These are phyloP conservation scores for Linepithema humile DNA, from an alignment of 1,140 invertebrate species.

Conservation along the genomic window DNA sequence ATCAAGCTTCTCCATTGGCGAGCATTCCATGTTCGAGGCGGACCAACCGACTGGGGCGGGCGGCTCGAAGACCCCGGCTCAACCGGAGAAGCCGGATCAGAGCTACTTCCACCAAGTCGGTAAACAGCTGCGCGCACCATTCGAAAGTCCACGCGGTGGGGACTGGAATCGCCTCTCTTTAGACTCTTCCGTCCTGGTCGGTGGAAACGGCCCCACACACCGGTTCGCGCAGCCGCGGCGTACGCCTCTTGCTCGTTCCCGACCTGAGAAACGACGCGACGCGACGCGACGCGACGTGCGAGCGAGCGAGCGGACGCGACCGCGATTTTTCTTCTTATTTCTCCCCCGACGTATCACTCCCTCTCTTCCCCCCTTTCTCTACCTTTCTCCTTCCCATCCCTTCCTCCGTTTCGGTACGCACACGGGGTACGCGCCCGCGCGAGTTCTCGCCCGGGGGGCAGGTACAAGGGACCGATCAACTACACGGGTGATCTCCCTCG, in stretches of 20 bases:
- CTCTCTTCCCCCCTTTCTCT: not conserved
- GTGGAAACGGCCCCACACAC: slow-evolving; percentile 75
- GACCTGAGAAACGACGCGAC: slow-evolving; percentile 42
- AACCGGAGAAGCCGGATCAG: slow-evolving; percentile 47
- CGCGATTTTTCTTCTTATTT: slow-evolving; percentile 48
- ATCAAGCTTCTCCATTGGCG: slow-evolving; percentile 58
- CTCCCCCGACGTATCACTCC: not conserved
- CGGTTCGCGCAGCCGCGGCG: slow-evolving; percentile 82
- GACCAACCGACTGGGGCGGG: slow-evolving; percentile 59
- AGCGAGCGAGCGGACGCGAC: slow-evolving; percentile 13
- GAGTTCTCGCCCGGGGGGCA: slow-evolving; percentile 6
- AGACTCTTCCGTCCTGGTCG: slow-evolving; percentile 60
- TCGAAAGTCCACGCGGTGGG: slow-evolving; percentile 52
- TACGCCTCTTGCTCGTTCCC: slow-evolving; percentile 73
- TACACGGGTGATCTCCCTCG: not conserved
- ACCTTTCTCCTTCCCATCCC: not conserved
- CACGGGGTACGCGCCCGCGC: slow-evolving; percentile 2
- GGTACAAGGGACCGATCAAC: not conserved
- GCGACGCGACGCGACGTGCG: too few relatives aligned
- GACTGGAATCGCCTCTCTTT: slow-evolving; percentile 58
- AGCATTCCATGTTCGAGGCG: slow-evolving; percentile 60
- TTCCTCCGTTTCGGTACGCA: not conserved
- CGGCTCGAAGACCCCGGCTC: slow-evolving; percentile 53
- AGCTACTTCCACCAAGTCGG: not conserved
- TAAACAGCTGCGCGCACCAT: slow-evolving; percentile 61